Evolutionary conservation across 2,888 invertebrate species (phyloP), one percentile per base, ranked within the genome.

Genomic region (Mesorhabditis sp.): DNA sequence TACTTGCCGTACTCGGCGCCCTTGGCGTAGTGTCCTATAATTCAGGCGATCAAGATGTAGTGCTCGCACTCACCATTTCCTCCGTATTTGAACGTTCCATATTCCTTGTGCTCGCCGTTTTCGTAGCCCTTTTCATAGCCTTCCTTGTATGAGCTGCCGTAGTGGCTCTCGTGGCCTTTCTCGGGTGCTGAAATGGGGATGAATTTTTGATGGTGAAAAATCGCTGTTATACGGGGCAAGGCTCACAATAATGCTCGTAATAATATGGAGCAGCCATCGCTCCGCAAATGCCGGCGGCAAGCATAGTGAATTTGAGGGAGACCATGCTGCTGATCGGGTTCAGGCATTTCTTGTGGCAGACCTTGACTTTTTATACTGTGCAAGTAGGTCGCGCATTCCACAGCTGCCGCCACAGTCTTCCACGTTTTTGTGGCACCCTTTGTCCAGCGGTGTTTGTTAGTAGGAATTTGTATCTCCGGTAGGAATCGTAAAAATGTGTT

Each of bases 121-220:
- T 50, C 58, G n/a, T 50, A 50, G 58, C 58, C 58, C n/a, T 50
- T 50, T n/a, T 50, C 58, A 50, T 50, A 50, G n/a, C 58, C 58
- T n/a, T 50, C 58, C n/a, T 50, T 50, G 58, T 50, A 50, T 10
- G 58, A 50, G 58, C n/a, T n/a, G n/a, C 58, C 58, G 58, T 50
- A 50, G n/a, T 50, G 58, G 58, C 58, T 50, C 58, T 50, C 58
- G 58, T 50, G 58, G 58, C 58, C 58, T 10, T 50, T 28, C 28
- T 28, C 28, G 28, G 28, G 28, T 28, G 28, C 28, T 28, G 28
- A 28, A 28, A 28, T 28, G 28, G 28, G 1, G 28, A 28, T 28
- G 28, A 28, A 28, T 28, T 28, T 28, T 28, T 28, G 28, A 28
- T 28, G 28, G 28, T 28, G 28, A 28, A 28, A 28, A 28, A 28